Evolutionary conservation across 2,888 invertebrate species (phyloP).

Genomic region (Drosophila siamana): DNA sequence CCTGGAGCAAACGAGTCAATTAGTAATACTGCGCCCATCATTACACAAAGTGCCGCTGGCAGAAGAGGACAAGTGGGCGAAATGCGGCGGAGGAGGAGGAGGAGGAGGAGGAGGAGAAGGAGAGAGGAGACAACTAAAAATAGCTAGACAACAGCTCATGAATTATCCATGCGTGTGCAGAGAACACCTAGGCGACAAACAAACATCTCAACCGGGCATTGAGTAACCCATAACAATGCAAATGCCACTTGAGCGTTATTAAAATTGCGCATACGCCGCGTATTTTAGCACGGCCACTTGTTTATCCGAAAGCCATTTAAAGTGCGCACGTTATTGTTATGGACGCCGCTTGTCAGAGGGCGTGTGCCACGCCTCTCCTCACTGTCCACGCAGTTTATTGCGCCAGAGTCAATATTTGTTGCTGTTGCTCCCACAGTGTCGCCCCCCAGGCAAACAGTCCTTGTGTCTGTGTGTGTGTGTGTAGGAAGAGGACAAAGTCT

Average conservation of each 20-base stretch:
- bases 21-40: slow-evolving; percentile 35
- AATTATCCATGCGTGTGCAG: slow-evolving; percentile 56
- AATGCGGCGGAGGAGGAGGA: too few relatives aligned
- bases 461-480: not conserved
- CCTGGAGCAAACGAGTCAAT: slow-evolving; percentile 13
- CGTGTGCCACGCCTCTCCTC: not conserved
- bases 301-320: slow-evolving; percentile 71
- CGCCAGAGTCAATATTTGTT: slow-evolving; percentile 74
- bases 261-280: slow-evolving; percentile 73
- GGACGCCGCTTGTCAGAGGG: slow-evolving; percentile 33
- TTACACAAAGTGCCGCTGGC: slow-evolving; percentile 40
- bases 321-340: slow-evolving; percentile 53
- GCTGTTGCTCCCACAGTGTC: slow-evolving; percentile 31
- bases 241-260: slow-evolving; percentile 65
- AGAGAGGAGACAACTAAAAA: slow-evolving; percentile 21
- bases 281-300: slow-evolving; percentile 24
- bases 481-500: slow-evolving; percentile 7
- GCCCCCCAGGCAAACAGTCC: slow-evolving; percentile 15
- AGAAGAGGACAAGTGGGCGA: not conserved
- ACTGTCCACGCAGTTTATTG: slow-evolving; percentile 58
- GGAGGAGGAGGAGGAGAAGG: too few relatives aligned
- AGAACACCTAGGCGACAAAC: slow-evolving; percentile 32
- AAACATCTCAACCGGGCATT: slow-evolving; percentile 10
- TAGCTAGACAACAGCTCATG: slow-evolving; percentile 51
- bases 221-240: slow-evolving; percentile 36